Evolutionary conservation across 2,888 invertebrate species (phyloP), one percentile per base, ranked within the genome.

Genomic region (Chrysolina oricalcia): DNA sequence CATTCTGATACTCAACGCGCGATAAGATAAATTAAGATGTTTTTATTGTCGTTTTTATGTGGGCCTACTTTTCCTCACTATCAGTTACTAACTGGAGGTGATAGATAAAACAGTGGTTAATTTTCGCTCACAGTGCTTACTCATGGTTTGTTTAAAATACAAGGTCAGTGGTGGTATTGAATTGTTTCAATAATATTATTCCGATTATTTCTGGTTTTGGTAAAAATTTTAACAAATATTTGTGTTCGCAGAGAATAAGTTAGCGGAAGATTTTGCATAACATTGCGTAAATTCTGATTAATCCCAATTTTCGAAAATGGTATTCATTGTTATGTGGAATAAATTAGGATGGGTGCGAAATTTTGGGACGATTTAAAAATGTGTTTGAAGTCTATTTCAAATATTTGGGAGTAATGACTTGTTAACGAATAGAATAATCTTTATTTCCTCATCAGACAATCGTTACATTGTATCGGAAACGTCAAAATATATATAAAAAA

Each of bases 41-140:
- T 59, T 59, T 59, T 27, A 27, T 17, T n/a, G 59, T 59, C n/a
- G 35, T 59, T 59, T 59, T 59, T 59, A 59, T 59, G 35, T 59
- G 59, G 59, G 15, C 35, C 59, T 35, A 23, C 27, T 27, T 35
- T 59, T 1, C n/a, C 59, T 35, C 9, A 15, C n/a, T 59, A 35
- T 59, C 35, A 59, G 59, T 59, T 59, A n/a, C 2, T 27, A 11
- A 59, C 6, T 27, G 59, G 2, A 27, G 35, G 59, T 59, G 59
- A 50, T 6, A 46, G 46, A 43, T 15, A 43, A 4, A 43, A 8
- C 13, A 53, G 53, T 17, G 53, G 19, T 59, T 11, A 4, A 6
- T 59, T 43, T 59, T 17, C 43, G 2, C 21, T 21, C 4, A 11
- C 19, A 13, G 53, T 53, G 53, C 2, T 21, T 19, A 11, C 13